Evolutionary conservation across 92 coral and sea anemone species (phyloP).

Genomic region (Porites lobata): DNA sequence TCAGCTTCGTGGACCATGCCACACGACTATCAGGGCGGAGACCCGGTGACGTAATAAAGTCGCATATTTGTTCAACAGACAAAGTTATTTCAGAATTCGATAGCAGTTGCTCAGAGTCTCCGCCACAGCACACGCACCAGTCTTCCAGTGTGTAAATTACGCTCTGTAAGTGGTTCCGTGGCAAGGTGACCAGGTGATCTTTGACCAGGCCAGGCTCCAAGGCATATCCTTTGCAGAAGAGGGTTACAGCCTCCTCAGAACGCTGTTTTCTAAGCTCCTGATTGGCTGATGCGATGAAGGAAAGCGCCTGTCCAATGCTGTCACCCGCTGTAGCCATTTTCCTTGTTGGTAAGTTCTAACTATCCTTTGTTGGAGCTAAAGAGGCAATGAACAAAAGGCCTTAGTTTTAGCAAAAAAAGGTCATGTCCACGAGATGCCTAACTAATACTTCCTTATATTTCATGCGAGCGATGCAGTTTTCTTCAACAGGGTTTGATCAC

Average conservation of each 20-base stretch:
- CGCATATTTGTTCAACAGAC: constrained; percentile 80
- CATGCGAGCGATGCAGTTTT: no score
- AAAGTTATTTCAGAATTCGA: constrained; percentile 56
- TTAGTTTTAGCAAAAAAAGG: background rate
- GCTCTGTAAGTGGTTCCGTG: constrained; percentile 59
- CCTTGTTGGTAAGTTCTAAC: background rate
- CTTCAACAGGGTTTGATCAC: no score
- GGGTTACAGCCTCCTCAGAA: constrained; percentile 81
- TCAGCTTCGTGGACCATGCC: constrained; percentile 81
- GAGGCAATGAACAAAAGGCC: background rate
- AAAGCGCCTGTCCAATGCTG: constrained; percentile 41
- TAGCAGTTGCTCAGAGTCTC: constrained; percentile 51
- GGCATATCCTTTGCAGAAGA: constrained; percentile 82
- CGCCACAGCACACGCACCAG: constrained; percentile 87
- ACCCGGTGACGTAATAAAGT: constrained; percentile 72
- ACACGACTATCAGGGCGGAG: constrained; percentile 80
- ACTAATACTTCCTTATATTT: no score
- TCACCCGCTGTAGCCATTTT: background rate
- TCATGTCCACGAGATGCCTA: no score
- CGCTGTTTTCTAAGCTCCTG: constrained; percentile 74
- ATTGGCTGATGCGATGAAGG: constrained; percentile 68
- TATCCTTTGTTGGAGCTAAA: background rate
- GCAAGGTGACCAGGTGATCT: constrained; percentile 73
- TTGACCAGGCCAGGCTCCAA: constrained; percentile 82
- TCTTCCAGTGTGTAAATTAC: constrained; percentile 80